Evolutionary conservation across 1,140 invertebrate genomes (phyloP).

Genomic region (Lasaia peninsularis): DNA sequence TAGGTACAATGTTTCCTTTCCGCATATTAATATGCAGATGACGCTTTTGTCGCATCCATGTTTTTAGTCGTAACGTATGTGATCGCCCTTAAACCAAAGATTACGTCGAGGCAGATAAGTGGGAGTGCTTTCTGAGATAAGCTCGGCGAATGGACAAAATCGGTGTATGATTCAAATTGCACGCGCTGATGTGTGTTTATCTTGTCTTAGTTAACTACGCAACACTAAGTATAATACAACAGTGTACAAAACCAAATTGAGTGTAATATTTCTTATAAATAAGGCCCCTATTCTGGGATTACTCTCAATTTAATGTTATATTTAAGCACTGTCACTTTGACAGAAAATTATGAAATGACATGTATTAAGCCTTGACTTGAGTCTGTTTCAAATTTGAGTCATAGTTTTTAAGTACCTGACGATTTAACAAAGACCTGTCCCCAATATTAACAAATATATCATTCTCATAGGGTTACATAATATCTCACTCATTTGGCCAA

Average conservation of each 20-base stretch:
- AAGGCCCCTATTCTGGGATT: too few species aligned
- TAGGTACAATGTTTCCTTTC: too few species aligned
- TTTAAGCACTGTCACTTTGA: too few species aligned
- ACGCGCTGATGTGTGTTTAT: constrained; percentile 30
- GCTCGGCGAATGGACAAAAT: constrained; percentile 42
- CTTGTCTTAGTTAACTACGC: constrained; percentile 17
- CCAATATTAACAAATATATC: too few species aligned
- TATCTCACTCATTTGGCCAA: too few species aligned
- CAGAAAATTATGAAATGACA: too few species aligned
- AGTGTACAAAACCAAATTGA: constrained; percentile 4
- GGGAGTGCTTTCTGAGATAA: constrained; percentile 62
- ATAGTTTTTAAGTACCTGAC: too few species aligned
- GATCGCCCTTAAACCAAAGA: constrained; percentile 32
- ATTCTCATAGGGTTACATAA: too few species aligned
- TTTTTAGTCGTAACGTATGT: constrained; percentile 19
- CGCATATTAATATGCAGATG: neutral
- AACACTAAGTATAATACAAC: constrained; percentile 9
- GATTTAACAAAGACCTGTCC: too few species aligned
- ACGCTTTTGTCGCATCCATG: neutral
- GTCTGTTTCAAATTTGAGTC: too few species aligned
- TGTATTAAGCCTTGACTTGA: too few species aligned
- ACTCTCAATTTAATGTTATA: too few species aligned
- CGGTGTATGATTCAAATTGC: constrained; percentile 57
- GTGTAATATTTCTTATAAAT: constrained; percentile 13
- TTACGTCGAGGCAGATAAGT: constrained; percentile 33